Percentiles rank a stretch among this genome's conserved stretches.
Evolutionary conservation across 2,113 vertebrate genomes (phyloP).

Genomic region (Psephotus haematonotus): DNA sequence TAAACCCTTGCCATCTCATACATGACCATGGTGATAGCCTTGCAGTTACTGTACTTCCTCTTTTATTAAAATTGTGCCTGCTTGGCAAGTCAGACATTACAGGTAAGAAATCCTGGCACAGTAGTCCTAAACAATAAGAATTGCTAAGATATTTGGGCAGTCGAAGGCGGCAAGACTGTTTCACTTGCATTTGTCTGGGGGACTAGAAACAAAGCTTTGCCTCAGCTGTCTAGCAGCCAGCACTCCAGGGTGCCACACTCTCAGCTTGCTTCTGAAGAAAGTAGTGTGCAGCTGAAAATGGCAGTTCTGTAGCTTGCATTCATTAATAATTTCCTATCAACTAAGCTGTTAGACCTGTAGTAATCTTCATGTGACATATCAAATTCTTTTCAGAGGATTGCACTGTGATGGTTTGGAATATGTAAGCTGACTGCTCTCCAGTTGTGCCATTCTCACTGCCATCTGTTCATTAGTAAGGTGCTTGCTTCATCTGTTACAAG

Average conservation of each 20-base stretch:
- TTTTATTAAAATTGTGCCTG: not conserved
- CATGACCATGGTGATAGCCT: not conserved
- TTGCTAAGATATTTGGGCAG: not conserved
- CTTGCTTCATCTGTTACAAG: not conserved
- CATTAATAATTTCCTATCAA: not conserved
- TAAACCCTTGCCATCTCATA: not conserved
- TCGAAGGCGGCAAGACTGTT: not conserved
- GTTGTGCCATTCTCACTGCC: fast-evolving
- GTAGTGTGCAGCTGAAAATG: not conserved
- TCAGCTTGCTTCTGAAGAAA: not conserved
- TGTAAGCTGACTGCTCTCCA: not conserved
- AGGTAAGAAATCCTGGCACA: not conserved
- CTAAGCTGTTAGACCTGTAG: not conserved
- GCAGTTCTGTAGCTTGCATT: not conserved
- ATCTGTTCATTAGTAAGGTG: fast-evolving
- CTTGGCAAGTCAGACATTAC: not conserved
- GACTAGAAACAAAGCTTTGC: not conserved
- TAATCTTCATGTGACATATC: not conserved
- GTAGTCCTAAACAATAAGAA: not conserved
- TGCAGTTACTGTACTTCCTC: not conserved
- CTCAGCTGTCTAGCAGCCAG: not conserved
- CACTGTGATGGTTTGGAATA: not conserved
- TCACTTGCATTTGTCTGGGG: not conserved
- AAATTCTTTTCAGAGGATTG: not conserved
- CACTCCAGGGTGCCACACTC: not conserved